Evolutionary conservation across 2,797 vertebrate species (phyloP), one percentile per base, ranked within the genome.

Genomic region (Otolemur crassicaudatus): DNA sequence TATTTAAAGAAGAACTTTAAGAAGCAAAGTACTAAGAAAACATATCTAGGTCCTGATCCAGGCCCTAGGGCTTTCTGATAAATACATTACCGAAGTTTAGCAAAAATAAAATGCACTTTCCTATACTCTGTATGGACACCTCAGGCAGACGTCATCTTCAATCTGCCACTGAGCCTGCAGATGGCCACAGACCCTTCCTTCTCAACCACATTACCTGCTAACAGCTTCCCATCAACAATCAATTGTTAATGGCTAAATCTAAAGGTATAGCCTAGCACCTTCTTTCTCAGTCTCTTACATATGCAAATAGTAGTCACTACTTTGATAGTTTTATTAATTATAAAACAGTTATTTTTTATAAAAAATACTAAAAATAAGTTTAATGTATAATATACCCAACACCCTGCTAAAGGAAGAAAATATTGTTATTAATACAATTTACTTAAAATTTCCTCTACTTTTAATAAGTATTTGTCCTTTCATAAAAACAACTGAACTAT

Each of bases 291-390:
- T 85, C 75, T 95, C 53, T 40, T 85, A 96, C 3, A 76, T 31
- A 94, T 65, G 29, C 16, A 76, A 92, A 92, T 72, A 88, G 65
- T 83, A 31, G 63, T 90, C 60, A 90, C 14, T 17, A 81, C 5
- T 73, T 89, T 82, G 87, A 69, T 34, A 7, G 29, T 46, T 90
- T 90, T 67, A 88, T 90, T 90, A 86, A 80, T 80, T 46, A 94
- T 27, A 70, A 92, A 92, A 80, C 88, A 92, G 14, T 37, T 96
- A 67, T 94, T 84, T 89, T 75, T 95, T 61, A 93, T 49, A 89
- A 95, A 94, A 94, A 25, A 65, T 75, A 91, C 3, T 86, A n/a
- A 90, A 94, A 97, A 85, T 81, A 94, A 90, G 34, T 93, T 91
- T 94, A 97, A 94, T 34, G 90, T 37, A 61, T 60, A 7, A 90